Percentiles rank a stretch among this genome's conserved stretches.
Conservation (phyloP, 2,797 vertebrate genomes). For the Sebastes wilsoni region DNA sequence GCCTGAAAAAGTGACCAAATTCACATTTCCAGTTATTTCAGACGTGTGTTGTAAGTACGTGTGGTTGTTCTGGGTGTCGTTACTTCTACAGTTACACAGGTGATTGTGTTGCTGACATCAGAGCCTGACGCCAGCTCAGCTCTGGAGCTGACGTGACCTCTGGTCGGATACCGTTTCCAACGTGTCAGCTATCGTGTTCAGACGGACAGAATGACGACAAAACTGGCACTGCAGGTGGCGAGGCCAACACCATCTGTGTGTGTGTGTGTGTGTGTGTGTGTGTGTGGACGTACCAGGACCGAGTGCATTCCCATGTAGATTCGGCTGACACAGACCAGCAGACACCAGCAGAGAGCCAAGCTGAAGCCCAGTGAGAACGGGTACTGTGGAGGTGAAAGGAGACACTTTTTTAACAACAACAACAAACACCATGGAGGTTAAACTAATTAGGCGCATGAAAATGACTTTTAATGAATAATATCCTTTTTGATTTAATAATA, state of each 20-base stretch:
- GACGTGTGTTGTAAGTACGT: background rate
- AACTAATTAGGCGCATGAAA: background rate
- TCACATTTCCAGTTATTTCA: too few relatives aligned
- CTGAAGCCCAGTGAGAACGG: constrained; percentile 86
- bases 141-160: background rate
- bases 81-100: background rate
- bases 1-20: too few relatives aligned
- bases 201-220: background rate
- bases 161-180: constrained; percentile 18
- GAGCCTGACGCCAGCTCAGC: background rate
- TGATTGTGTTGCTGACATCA: background rate
- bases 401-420: background rate
- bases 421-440: background rate
- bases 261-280: background rate
- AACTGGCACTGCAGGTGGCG: background rate
- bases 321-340: constrained; percentile 94
- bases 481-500: background rate
- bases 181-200: constrained; percentile 13
- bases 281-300: constrained; percentile 90
- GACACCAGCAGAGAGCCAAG: constrained; percentile 91
- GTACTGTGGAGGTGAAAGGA: constrained; percentile 82
- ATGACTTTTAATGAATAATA: background rate
- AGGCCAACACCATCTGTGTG: background rate
- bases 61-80: background rate
- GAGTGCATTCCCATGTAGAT: constrained; percentile 99